A percentile compares a stretch with the other conserved stretches of the same genome.
phyloP scores from a whole-genome alignment of 2,113 vertebrate species.

The Pitta sordida region DNA sequence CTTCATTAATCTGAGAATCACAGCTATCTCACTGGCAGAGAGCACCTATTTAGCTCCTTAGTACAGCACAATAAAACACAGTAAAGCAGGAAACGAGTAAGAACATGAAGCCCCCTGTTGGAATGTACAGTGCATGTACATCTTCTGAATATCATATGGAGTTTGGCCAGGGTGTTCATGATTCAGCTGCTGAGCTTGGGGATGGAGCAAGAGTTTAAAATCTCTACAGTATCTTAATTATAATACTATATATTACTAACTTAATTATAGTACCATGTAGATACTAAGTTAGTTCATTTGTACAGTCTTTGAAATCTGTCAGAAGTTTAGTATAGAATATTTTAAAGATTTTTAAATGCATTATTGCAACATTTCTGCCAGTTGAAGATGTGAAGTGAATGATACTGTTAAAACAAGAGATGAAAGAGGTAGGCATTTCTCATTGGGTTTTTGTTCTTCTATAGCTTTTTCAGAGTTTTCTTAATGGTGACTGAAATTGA shows the following conservation, averaged over 20 bases:
- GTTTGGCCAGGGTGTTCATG: neutral
- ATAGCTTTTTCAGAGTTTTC: neutral
- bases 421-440: neutral
- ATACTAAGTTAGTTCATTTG: neutral
- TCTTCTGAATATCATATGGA: neutral
- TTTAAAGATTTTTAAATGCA: neutral
- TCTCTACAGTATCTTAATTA: neutral
- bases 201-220: neutral
- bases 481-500: neutral
- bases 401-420: neutral
- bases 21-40: neutral
- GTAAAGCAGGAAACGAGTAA: neutral
- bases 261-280: neutral
- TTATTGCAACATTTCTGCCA: neutral
- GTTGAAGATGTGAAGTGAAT: neutral
- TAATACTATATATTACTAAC: neutral
- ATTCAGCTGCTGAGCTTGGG: neutral
- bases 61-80: neutral
- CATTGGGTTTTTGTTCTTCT: neutral
- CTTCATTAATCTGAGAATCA: neutral
- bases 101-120: neutral
- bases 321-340: neutral
- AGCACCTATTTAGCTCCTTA: neutral
- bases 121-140: fast-evolving
- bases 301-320: neutral